phyloP scores from a whole-genome alignment of 2,113 vertebrate genomes.

The Sterrhoptilus dennistouni region DNA sequence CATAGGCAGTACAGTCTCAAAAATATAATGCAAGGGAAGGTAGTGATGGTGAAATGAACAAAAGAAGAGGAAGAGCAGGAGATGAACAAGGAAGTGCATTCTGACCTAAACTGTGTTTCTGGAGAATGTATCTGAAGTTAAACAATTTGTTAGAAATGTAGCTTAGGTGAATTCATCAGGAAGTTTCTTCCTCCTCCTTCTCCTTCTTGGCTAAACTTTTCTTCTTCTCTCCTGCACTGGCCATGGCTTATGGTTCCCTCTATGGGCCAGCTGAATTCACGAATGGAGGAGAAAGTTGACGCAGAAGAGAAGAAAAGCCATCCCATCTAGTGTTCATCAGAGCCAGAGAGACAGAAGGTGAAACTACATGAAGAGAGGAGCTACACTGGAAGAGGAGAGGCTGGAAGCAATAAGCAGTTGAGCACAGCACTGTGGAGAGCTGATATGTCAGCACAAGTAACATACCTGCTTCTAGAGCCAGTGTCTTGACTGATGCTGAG shows the following conservation, averaged over 20 bases:
- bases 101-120: background rate
- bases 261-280: background rate
- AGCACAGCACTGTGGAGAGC: background rate
- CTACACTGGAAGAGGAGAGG: background rate
- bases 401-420: background rate
- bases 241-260: background rate
- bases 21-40: background rate
- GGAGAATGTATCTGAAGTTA: background rate
- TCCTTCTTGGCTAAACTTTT: background rate
- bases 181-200: background rate
- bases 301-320: background rate
- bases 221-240: background rate
- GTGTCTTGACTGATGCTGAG: background rate
- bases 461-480: background rate
- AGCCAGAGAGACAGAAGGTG: background rate
- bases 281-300: background rate
- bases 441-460: background rate
- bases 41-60: background rate
- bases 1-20: background rate
- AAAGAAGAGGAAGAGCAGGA: background rate
- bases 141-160: background rate
- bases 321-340: background rate
- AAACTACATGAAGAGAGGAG: background rate
- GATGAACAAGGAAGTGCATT: background rate
- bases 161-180: background rate